These are phyloP conservation scores for Falco novaeseelandiae DNA, from an alignment of 2,797 vertebrate genomes.

Conservation along the genomic window DNA sequence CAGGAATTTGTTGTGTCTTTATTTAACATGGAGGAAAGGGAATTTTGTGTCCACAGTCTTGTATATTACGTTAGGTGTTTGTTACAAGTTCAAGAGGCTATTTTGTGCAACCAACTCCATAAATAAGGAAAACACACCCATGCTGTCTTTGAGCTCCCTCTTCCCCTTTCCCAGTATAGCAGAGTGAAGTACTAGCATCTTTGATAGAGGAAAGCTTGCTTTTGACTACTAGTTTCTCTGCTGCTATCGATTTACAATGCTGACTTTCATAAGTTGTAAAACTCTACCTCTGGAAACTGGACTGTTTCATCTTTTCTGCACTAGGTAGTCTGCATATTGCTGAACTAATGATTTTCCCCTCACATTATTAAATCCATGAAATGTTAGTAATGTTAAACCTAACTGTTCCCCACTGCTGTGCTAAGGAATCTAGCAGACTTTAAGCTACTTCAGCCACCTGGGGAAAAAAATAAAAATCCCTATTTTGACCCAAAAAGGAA, in stretches of 20 bases:
- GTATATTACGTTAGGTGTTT: neutral
- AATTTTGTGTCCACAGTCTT: neutral
- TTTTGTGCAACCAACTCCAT: neutral
- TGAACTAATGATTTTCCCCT: conserved; percentile 6
- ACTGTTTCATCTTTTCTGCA: neutral
- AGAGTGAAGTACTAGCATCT: neutral
- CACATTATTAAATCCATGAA: neutral
- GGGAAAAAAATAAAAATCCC: neutral
- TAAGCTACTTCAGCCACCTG: neutral
- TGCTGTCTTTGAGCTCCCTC: neutral
- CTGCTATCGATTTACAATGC: neutral
- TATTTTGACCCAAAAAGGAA: neutral
- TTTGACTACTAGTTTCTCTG: neutral
- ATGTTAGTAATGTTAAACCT: neutral
- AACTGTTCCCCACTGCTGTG: neutral
- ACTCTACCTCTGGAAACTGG: neutral
- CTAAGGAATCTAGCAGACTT: neutral
- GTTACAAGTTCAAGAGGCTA: neutral
- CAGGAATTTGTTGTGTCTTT: neutral
- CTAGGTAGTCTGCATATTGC: neutral
- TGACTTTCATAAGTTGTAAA: neutral
- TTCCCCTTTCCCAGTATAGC: neutral
- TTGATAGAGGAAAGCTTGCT: neutral
- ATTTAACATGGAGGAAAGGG: neutral
- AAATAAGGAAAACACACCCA: neutral